Evolutionary conservation across 2,113 vertebrate genomes (phyloP).

Genomic region (Notothenia coriiceps): DNA sequence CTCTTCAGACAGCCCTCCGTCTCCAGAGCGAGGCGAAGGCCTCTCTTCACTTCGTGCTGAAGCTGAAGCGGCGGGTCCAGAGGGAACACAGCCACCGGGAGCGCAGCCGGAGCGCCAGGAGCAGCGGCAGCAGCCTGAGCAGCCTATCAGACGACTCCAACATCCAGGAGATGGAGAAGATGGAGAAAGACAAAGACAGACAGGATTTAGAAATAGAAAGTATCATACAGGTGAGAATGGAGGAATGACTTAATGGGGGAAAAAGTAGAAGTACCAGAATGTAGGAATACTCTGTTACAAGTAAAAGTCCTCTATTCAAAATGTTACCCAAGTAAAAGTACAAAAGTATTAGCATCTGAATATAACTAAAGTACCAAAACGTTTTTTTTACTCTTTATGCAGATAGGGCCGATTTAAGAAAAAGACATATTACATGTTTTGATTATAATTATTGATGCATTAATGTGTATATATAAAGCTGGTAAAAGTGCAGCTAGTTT

Average conservation of each 20-base stretch:
- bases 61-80: constrained; percentile 78
- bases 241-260: background rate
- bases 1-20: constrained; percentile 79
- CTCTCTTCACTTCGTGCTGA: constrained; percentile 82
- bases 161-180: constrained; percentile 68
- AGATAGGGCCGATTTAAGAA: too few relatives aligned
- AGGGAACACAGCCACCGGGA: constrained; percentile 72
- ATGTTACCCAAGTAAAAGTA: too few relatives aligned
- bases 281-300: too few relatives aligned
- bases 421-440: too few relatives aligned
- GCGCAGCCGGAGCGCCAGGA: constrained; percentile 62
- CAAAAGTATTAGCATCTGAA: too few relatives aligned
- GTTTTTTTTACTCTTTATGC: too few relatives aligned
- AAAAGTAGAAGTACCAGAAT: too few relatives aligned
- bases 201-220: constrained; percentile 81
- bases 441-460: too few relatives aligned
- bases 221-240: constrained; percentile 80
- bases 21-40: constrained; percentile 77
- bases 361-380: too few relatives aligned
- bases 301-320: too few relatives aligned
- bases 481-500: too few relatives aligned
- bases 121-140: constrained; percentile 72
- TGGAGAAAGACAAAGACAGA: constrained; percentile 76
- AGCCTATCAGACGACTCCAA: constrained; percentile 74
- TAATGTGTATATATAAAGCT: too few relatives aligned